phyloP scores from a whole-genome alignment of 1,140 invertebrate genomes.

The Caenorhabditis latens region DNA sequence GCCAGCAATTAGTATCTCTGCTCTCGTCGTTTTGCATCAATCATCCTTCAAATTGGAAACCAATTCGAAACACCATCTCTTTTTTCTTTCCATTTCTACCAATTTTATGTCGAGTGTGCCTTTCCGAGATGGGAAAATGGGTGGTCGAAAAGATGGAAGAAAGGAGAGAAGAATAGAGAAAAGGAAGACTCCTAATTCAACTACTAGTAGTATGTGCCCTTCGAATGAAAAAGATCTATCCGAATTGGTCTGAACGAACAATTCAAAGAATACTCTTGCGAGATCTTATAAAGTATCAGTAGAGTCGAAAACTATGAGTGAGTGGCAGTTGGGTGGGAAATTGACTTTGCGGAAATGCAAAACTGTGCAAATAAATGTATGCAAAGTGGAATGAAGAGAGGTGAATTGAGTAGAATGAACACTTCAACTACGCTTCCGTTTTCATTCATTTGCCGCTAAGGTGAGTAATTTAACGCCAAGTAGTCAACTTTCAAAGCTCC shows the following conservation, averaged over 20 bases:
- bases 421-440: conserved; percentile 41
- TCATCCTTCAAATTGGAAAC: conserved; percentile 23
- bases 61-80: background rate
- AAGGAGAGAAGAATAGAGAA: background rate
- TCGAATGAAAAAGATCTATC: conserved; percentile 20
- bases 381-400: conserved; percentile 22
- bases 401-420: conserved; percentile 41
- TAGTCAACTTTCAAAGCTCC: background rate
- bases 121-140: background rate
- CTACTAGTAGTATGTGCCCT: conserved; percentile 31
- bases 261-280: background rate
- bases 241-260: conserved; percentile 6
- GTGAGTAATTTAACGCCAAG: conserved; percentile 16
- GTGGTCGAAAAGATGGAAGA: background rate
- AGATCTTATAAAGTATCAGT: background rate
- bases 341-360: conserved; percentile 55
- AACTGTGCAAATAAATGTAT: conserved; percentile 44
- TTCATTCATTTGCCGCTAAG: conserved; percentile 37
- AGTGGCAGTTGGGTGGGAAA: background rate
- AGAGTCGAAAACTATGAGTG: background rate
- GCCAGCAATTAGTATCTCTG: no score
- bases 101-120: conserved; percentile 14
- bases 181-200: conserved; percentile 33
- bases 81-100: background rate
- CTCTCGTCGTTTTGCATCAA: conserved; percentile 15